phyloP scores from a whole-genome alignment of 2,113 vertebrate species.

The Poeciliopsis occidentalis region DNA sequence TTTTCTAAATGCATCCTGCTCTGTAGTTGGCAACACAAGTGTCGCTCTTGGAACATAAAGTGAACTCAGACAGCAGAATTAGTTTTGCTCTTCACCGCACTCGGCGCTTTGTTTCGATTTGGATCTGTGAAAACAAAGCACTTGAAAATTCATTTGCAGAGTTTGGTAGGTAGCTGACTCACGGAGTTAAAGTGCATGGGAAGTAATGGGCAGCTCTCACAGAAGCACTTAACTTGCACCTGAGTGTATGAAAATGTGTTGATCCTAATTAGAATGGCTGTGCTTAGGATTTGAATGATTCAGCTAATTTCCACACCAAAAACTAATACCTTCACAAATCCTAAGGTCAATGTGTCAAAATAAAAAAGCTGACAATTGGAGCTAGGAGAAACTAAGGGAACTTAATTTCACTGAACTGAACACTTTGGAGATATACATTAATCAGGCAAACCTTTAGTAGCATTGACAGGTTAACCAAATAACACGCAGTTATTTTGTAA shows the following conservation, averaged over 20 bases:
- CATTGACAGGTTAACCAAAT: too few species aligned
- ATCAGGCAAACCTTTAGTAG: too few species aligned
- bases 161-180: conserved; percentile 17
- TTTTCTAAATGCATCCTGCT: conserved; percentile 45
- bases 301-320: not conserved
- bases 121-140: conserved; percentile 33
- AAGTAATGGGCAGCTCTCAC: conserved; percentile 7
- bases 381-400: not conserved
- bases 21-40: conserved; percentile 30
- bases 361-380: not conserved
- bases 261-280: not conserved
- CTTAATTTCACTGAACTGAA: too few species aligned
- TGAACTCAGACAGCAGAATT: conserved; percentile 30
- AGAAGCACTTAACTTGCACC: conserved; percentile 11
- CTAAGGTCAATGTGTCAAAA: conserved; percentile 1
- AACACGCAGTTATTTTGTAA: too few species aligned
- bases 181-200: conserved; percentile 3
- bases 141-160: conserved; percentile 30
- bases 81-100: conserved; percentile 35
- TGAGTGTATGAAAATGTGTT: conserved; percentile 3
- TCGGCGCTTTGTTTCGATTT: conserved; percentile 34
- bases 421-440: too few species aligned
- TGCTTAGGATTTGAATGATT: conserved; percentile 12
- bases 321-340: not conserved
- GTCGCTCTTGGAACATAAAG: conserved; percentile 26